Percentiles rank a stretch among this genome's conserved stretches.
phyloP scores from a whole-genome alignment of 2,888 invertebrate species.

The Hedychridium roseum region DNA sequence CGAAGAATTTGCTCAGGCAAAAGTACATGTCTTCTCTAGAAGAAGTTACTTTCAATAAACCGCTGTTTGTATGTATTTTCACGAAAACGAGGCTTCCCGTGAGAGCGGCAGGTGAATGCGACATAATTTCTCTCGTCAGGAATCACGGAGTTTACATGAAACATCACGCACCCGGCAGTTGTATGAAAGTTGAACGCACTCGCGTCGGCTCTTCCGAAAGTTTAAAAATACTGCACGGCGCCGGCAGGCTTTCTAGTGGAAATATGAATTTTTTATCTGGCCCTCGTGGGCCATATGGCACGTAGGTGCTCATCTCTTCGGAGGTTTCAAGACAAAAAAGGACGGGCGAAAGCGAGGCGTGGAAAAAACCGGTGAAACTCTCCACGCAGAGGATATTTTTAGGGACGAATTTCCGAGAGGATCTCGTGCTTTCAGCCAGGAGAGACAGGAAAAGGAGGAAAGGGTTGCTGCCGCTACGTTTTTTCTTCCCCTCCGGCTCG shows the following conservation, averaged over 20 bases:
- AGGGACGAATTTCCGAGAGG: conserved; percentile 37
- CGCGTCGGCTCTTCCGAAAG: neutral
- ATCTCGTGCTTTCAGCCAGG: no score
- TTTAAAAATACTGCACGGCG: conserved; percentile 37
- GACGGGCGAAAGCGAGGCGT: no score
- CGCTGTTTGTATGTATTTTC: no score
- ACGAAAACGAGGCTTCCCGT: no score
- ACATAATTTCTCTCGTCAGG: conserved; percentile 4
- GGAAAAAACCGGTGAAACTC: conserved; percentile 28
- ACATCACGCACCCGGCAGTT: neutral
- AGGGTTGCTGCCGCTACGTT: conserved; percentile 5
- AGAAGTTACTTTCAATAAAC: no score
- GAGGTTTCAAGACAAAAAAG: conserved; percentile 41
- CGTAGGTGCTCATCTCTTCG: conserved; percentile 35
- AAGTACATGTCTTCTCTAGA: no score
- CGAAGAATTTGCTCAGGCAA: no score
- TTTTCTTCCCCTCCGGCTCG: conserved; percentile 1
- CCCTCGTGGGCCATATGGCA: conserved; percentile 43
- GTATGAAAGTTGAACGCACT: neutral
- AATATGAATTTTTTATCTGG: conserved; percentile 54
- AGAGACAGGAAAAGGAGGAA: conserved; percentile 3
- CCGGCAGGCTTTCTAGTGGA: conserved; percentile 50
- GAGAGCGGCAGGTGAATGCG: no score
- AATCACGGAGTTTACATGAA: neutral
- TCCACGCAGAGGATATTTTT: conserved; percentile 34